These are phyloP conservation scores for Gerris buenoi DNA, from an alignment of 1,140 invertebrate genomes.

Conservation along the genomic window DNA sequence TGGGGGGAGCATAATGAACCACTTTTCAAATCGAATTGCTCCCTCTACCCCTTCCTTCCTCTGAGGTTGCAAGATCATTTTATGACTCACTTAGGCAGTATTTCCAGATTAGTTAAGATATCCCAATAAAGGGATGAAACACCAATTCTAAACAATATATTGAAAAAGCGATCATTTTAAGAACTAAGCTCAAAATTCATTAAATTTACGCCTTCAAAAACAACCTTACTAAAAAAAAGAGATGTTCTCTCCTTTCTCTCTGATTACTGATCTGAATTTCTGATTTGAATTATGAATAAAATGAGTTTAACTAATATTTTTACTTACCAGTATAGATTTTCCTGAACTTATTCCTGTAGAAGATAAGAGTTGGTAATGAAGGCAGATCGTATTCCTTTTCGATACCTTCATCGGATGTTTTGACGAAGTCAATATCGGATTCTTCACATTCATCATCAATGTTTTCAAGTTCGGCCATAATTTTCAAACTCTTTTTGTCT, in stretches of 20 bases:
- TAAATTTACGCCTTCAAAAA: too few relatives aligned
- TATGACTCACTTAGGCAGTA: too few relatives aligned
- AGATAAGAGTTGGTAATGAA: conserved; percentile 64
- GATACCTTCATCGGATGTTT: conserved; percentile 77
- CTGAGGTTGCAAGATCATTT: too few relatives aligned
- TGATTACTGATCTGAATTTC: neutral
- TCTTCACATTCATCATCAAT: conserved; percentile 89
- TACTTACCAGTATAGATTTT: conserved; percentile 53
- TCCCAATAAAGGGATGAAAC: too few relatives aligned
- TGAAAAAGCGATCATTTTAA: too few relatives aligned
- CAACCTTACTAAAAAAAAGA: too few relatives aligned
- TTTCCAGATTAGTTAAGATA: too few relatives aligned
- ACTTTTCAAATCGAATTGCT: too few relatives aligned
- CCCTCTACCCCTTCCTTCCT: too few relatives aligned
- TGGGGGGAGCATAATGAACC: too few relatives aligned
- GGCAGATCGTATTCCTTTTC: conserved; percentile 79
- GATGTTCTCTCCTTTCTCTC: neutral
- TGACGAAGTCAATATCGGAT: conserved; percentile 82
- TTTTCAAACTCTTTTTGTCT: conserved; percentile 77
- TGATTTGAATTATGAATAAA: neutral
- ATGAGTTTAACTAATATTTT: neutral
- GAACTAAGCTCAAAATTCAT: too few relatives aligned
- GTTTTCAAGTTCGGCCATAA: conserved; percentile 77
- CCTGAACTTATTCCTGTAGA: conserved; percentile 79
- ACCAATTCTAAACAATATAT: too few relatives aligned